Evolutionary conservation across 2,113 vertebrate species (phyloP).

Genomic region (Pteronura brasiliensis): DNA sequence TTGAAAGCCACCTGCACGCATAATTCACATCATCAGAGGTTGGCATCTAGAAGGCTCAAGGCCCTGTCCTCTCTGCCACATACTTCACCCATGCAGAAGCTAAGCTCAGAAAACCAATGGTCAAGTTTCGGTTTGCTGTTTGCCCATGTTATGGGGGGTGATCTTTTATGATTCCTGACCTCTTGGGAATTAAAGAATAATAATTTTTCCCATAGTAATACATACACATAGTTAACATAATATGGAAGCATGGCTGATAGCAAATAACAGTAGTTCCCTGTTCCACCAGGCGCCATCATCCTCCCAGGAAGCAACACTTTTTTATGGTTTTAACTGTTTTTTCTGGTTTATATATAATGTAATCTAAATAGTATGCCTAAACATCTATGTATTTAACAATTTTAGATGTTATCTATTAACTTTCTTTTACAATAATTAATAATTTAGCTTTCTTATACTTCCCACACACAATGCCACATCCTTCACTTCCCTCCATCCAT

Average conservation of each 20-base stretch:
- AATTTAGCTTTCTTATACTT: constrained; percentile 13
- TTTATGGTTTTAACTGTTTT: neutral
- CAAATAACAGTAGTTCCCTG: neutral
- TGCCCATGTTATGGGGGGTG: neutral
- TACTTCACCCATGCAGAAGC: neutral
- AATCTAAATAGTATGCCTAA: neutral
- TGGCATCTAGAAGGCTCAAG: constrained; percentile 56
- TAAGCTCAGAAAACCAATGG: constrained; percentile 26
- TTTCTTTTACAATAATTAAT: neutral
- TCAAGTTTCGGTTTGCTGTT: neutral
- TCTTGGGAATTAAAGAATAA: neutral
- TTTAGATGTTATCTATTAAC: neutral
- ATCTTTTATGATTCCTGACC: neutral
- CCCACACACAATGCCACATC: neutral
- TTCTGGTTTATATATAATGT: constrained; percentile 1
- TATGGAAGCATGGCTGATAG: neutral
- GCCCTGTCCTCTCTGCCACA: neutral
- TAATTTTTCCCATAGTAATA: neutral
- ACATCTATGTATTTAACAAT: neutral
- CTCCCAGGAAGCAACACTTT: neutral
- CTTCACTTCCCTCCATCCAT: neutral
- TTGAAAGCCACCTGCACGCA: constrained; percentile 78
- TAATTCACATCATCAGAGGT: constrained; percentile 70
- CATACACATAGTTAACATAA: neutral
- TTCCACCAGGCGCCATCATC: neutral